Evolutionary conservation across 2,797 vertebrate species (phyloP), one percentile per base, ranked within the genome.

Genomic region (Cyprinella venusta): DNA sequence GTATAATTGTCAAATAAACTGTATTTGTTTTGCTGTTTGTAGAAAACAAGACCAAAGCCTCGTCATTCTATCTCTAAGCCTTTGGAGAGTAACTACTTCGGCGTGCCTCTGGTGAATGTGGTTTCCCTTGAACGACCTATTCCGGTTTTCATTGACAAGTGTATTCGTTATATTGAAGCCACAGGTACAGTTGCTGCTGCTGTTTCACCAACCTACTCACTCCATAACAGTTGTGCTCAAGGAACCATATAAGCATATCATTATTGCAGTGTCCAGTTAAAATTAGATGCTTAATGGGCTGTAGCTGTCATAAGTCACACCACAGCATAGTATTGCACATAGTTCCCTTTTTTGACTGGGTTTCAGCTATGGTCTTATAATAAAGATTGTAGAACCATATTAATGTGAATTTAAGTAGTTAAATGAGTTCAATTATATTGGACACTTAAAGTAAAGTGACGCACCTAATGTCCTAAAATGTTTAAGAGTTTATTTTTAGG

Each of bases 131-230:
- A 99, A 75, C 94, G 93, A 79, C 98, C 98, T 0, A 99, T 99
- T 84, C 98, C 98, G 8, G 38, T 98, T 65, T 99, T 99, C 88
- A 98, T 99, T 8, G 97, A 99, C 91, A 94, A 98, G 82, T 99
- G 98, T 90, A 97, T 98, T 65, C 95, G 97, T 80, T 99, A 95
- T 93, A 99, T 99, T 85, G 98, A 99, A 90, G 96, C 96, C 33
- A 99, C 95, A 59, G 97, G 97, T 97, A 90, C 88, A 91, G 40
- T 61, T 74, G 30, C 63, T 18, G 45, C 63, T 50, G 16, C 67
- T 48, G 74, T 48, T 76, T 83, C 19, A 33, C 36, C 24, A 59
- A 56, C 24, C 16, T 42, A 24, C 61, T 76, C 38, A 12, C 38
- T 24, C 36, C 24, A 65, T 52, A 36, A 65, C 30, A 36, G 30